These are phyloP conservation scores for Pipistrellus nathusii DNA, from an alignment of 2,797 vertebrate genomes.

Conservation along the genomic window DNA sequence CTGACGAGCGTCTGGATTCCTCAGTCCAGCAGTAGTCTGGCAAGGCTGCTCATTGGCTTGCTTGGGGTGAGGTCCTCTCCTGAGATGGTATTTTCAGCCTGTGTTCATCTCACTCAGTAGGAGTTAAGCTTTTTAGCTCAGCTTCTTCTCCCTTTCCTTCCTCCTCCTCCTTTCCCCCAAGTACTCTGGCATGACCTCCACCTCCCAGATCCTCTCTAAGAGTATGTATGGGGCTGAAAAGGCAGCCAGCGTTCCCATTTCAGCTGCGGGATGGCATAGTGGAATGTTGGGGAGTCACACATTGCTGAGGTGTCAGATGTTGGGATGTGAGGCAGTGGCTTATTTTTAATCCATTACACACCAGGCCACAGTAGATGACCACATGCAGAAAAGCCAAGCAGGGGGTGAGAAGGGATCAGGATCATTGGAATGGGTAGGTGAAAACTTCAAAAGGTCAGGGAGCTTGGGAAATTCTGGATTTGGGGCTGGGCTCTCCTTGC, in stretches of 20 bases:
- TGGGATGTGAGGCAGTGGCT: constrained; percentile 79
- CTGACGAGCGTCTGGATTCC: constrained; percentile 47
- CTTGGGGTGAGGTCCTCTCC: constrained; percentile 68
- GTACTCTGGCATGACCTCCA: constrained; percentile 66
- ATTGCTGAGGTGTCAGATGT: constrained; percentile 74
- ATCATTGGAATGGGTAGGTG: constrained; percentile 47
- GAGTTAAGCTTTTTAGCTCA: constrained; percentile 60
- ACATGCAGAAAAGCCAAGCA: constrained; percentile 85
- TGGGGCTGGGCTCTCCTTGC: constrained; percentile 69
- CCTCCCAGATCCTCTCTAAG: constrained; percentile 65
- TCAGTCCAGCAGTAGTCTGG: constrained; percentile 53
- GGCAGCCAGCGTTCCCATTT: constrained; percentile 72
- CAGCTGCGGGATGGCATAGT: constrained; percentile 77
- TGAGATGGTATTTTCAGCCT: constrained; percentile 47
- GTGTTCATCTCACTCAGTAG: constrained; percentile 49
- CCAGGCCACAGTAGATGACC: constrained; percentile 80
- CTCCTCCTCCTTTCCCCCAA: constrained; percentile 60
- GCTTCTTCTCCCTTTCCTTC: constrained; percentile 6
- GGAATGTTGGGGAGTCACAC: constrained; percentile 76
- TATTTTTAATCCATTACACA: constrained; percentile 81
- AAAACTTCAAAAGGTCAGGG: constrained; percentile 59
- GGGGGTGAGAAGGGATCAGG: constrained; percentile 59
- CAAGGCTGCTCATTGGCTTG: constrained; percentile 60
- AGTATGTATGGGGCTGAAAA: constrained; percentile 64
- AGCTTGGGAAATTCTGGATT: constrained; percentile 57